phyloP scores from a whole-genome alignment of 2,888 invertebrate species.

The Hyalella azteca region DNA sequence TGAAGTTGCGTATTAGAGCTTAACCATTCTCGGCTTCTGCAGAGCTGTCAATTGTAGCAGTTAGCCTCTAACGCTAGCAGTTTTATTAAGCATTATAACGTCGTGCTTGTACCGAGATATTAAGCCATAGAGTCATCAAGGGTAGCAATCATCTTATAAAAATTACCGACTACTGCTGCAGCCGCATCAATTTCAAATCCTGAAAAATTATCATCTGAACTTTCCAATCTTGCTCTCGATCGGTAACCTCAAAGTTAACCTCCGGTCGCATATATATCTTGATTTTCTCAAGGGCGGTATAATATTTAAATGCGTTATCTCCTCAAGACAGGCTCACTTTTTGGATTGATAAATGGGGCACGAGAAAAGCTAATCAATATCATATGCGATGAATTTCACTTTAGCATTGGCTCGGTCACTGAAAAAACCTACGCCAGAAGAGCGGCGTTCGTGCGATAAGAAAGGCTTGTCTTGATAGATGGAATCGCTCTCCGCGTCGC shows the following conservation, averaged over 20 bases:
- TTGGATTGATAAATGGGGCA: slow-evolving; percentile 15
- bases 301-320: background rate
- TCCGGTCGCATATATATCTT: slow-evolving; percentile 10
- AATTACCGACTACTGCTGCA: too few species aligned
- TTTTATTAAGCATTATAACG: too few species aligned
- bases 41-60: too few species aligned
- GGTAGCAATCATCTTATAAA: too few species aligned
- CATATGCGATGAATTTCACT: background rate
- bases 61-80: too few species aligned
- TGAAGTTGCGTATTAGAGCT: too few species aligned
- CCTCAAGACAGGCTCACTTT: slow-evolving; percentile 19
- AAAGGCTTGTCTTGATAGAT: background rate
- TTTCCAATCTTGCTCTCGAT: too few species aligned
- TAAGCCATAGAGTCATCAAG: too few species aligned
- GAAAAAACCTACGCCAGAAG: background rate
- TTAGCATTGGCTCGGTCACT: too few species aligned
- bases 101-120: too few species aligned
- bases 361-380: slow-evolving; percentile 1
- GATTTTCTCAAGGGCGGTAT: background rate
- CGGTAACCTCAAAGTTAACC: too few species aligned
- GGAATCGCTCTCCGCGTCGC: background rate
- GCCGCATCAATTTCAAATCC: background rate
- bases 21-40: too few species aligned
- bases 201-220: slow-evolving; percentile 15
- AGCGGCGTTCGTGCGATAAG: background rate